Base-by-base conservation (phyloP, 92 coral and sea anemone species). In the Diadumene lineata region DNA sequence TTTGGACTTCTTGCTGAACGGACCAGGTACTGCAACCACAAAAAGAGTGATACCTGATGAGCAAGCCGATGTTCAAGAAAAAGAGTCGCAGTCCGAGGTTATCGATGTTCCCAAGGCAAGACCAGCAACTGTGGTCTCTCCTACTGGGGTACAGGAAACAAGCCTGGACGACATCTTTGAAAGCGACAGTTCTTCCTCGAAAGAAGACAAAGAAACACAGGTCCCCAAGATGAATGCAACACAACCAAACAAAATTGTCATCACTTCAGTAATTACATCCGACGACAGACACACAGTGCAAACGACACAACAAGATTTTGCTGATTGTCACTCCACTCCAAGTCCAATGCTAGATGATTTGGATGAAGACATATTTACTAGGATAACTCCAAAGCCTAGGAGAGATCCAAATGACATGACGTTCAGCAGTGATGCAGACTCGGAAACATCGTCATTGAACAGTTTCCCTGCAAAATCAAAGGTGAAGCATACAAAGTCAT, bases 391-490 rank as follows among this genome's bases (percentile, higher is more conserved):
- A 17, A 68, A 75, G 7, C 27, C 29, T 9, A 53, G 58, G 19
- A 53, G 24, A 53, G 58, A 53, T 2, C 2, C 10, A 15, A 53
- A 53, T 21, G 64, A 29, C 19, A 53, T 50, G 18, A 46, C 64
- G 7, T 80, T 79, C 81, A 88, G 98, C 61, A 91, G 97, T 72
- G 98, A 94, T 83, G 98, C 98, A 10, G 98, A 94, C 70, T 94
- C 98, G 7, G 98, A 94, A 64, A 94, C 92, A 28, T 94, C 98
- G 15, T 94, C 97, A 33, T 84, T 84, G 24, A 85, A 76, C 57
- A 89, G 90, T 27, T 18, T 89, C 8, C 89, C 92, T 26, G 72
- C 77, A 46, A 85, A 79, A 53, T 85, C 83, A 0, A 92, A 79
- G 48, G 79, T 63, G 69, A 80, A 79, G 9, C 89, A 91, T 26